These are phyloP conservation scores for Dufourea novaeangliae DNA, from an alignment of 1,140 invertebrate species.

Conservation along the genomic window DNA sequence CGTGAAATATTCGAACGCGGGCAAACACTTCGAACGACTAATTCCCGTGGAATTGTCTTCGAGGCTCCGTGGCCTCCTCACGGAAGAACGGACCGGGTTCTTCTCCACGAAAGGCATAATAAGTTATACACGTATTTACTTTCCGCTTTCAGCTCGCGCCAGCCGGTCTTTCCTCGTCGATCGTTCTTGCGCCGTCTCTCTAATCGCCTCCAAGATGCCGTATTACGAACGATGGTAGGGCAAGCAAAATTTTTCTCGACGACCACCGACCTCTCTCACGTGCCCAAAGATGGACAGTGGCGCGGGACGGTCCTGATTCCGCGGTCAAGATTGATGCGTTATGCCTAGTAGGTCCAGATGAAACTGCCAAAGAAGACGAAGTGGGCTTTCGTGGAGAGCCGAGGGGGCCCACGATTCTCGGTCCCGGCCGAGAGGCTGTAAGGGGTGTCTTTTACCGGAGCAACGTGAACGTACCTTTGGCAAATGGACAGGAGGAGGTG, in stretches of 20 bases:
- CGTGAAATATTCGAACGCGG: slow-evolving; percentile 18
- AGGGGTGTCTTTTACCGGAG: slow-evolving; percentile 66
- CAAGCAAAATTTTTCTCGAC: too few relatives aligned
- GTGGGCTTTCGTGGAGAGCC: slow-evolving; percentile 39
- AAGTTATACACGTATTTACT: too few relatives aligned
- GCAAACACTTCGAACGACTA: slow-evolving; percentile 16
- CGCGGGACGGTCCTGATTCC: slow-evolving; percentile 38
- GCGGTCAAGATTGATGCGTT: slow-evolving; percentile 58
- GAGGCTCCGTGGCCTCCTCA: not conserved
- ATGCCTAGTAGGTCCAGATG: slow-evolving; percentile 48
- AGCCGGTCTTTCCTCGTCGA: too few relatives aligned
- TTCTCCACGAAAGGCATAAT: too few relatives aligned
- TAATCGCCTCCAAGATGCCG: not conserved
- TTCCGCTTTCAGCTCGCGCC: too few relatives aligned
- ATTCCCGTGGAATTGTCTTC: slow-evolving; percentile 1
- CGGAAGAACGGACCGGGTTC: too few relatives aligned
- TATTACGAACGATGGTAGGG: too few relatives aligned
- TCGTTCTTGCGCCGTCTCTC: too few relatives aligned
- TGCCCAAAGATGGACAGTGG: not conserved
- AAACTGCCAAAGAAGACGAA: slow-evolving; percentile 61
- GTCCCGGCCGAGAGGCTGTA: slow-evolving; percentile 42
- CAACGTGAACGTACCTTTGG: slow-evolving; percentile 63
- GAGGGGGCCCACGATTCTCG: not conserved
- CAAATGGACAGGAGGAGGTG: slow-evolving; percentile 76
- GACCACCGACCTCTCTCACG: not conserved